These are phyloP conservation scores for Synaphobranchus kaupii DNA, from an alignment of 2,797 vertebrate species.

Conservation along the genomic window DNA sequence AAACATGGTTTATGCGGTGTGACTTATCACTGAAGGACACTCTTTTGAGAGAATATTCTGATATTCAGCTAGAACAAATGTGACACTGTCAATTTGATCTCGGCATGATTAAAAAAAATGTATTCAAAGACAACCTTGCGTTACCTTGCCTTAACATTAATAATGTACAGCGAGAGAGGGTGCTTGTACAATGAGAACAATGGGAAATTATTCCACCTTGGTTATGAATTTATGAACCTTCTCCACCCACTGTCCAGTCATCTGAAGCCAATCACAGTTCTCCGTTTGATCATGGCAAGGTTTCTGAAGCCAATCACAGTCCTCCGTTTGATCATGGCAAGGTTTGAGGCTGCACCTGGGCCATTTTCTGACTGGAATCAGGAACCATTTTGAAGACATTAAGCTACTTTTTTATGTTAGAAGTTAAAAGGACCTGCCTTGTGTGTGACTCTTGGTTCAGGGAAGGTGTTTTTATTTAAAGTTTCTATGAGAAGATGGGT, in stretches of 20 bases:
- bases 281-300: neutral
- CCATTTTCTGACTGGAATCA: neutral
- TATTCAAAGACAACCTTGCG: constrained; percentile 39
- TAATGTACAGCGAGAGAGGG: constrained; percentile 65
- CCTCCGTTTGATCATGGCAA: neutral
- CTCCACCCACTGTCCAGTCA: neutral
- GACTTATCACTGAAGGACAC: constrained; percentile 14
- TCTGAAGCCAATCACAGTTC: constrained; percentile 11
- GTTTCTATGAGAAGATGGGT: neutral
- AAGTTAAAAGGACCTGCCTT: neutral
- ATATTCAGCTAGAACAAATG: neutral
- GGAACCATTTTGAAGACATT: constrained; percentile 3
- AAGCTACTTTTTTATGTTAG: neutral
- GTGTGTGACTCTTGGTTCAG: neutral
- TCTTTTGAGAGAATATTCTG: neutral
- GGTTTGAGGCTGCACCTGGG: neutral
- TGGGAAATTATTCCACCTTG: constrained; percentile 68
- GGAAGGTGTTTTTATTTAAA: neutral
- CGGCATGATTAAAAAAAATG: constrained; percentile 73
- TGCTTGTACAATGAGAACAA: constrained; percentile 73
- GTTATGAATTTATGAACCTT: constrained; percentile 20
- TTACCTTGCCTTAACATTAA: constrained; percentile 68
- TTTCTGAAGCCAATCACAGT: constrained; percentile 9
- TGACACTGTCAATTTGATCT: constrained; percentile 62
- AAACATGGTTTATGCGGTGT: neutral